Evolutionary conservation across 2,888 invertebrate genomes (phyloP).

Genomic region (Carpatolechia fugitivella): DNA sequence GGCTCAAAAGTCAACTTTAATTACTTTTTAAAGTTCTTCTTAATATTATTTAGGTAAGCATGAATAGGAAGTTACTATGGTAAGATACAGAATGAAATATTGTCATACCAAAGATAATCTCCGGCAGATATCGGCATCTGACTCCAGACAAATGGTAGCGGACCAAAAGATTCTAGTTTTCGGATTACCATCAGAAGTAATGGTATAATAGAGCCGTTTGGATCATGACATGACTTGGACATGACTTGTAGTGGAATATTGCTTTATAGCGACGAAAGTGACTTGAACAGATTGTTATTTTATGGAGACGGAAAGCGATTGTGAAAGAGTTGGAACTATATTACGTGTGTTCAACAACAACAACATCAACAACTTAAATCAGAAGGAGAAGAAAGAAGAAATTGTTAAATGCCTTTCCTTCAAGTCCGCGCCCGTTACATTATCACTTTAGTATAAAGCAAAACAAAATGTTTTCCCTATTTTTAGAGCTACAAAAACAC

Average conservation of each 20-base stretch:
- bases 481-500: too few species aligned
- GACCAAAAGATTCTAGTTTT: constrained; percentile 13
- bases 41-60: too few species aligned
- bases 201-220: constrained; percentile 8
- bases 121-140: background rate
- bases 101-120: background rate
- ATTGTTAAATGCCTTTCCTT: too few species aligned
- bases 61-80: background rate
- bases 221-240: constrained; percentile 1
- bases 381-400: too few species aligned
- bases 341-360: background rate
- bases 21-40: too few species aligned
- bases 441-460: too few species aligned
- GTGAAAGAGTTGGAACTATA: background rate
- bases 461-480: too few species aligned
- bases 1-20: too few species aligned
- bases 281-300: background rate
- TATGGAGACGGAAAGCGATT: background rate
- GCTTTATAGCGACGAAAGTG: background rate
- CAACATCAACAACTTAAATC: too few species aligned
- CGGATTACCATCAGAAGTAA: constrained; percentile 14
- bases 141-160: constrained; percentile 55
- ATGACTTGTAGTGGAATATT: constrained; percentile 2
- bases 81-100: background rate
- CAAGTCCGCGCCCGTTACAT: too few species aligned